Evolutionary conservation across 2,888 invertebrate genomes (phyloP).

Genomic region (Tetranychus piercei): DNA sequence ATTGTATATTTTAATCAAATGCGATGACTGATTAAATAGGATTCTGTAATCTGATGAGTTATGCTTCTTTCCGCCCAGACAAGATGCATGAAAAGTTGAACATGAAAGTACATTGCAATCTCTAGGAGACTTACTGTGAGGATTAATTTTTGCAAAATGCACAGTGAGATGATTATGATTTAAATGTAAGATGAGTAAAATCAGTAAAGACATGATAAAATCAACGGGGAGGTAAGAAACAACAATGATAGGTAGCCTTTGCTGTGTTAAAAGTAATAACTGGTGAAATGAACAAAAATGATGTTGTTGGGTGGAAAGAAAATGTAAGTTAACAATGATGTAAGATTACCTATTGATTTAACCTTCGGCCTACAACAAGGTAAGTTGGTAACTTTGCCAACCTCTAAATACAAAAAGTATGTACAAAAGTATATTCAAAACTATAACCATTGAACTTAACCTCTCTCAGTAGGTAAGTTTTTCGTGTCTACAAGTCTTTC

Average conservation of each 20-base stretch:
- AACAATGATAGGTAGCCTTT: not conserved
- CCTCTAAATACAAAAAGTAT: too few relatives aligned
- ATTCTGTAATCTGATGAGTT: too few relatives aligned
- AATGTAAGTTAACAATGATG: not conserved
- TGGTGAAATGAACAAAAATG: not conserved
- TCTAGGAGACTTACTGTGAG: too few relatives aligned
- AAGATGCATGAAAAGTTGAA: too few relatives aligned
- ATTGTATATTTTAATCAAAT: too few relatives aligned
- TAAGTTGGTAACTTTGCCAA: not conserved
- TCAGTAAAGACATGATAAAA: not conserved
- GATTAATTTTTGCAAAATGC: too few relatives aligned
- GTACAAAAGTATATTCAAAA: not conserved
- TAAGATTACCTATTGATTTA: not conserved
- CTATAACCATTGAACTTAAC: not conserved
- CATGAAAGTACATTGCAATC: too few relatives aligned
- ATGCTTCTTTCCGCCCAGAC: too few relatives aligned
- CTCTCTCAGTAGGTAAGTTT: not conserved
- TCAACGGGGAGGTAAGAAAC: not conserved
- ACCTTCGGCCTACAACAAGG: not conserved
- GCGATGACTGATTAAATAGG: too few relatives aligned
- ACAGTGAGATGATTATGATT: too few relatives aligned
- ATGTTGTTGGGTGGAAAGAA: not conserved
- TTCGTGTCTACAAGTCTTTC: not conserved
- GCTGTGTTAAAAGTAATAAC: not conserved
- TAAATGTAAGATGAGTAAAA: not conserved